A percentile compares a stretch with the other conserved stretches of the same genome.
Conservation (phyloP, 2,797 vertebrate species). For the Myotis myotis region DNA sequence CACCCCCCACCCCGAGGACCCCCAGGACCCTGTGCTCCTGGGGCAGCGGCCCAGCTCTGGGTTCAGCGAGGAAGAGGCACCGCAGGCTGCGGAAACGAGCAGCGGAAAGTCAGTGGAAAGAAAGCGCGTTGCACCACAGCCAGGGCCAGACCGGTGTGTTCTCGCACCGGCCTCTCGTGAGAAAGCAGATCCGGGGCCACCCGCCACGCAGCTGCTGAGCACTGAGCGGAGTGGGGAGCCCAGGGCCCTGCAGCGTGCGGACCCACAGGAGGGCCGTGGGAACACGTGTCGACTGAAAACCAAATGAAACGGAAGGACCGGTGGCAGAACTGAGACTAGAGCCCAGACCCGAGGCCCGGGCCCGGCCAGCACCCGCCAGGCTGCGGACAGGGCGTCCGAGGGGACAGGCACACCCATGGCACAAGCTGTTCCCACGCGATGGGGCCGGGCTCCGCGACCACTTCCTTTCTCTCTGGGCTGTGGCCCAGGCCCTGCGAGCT, state of each 20-base stretch:
- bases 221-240: too few species aligned
- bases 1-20: not conserved
- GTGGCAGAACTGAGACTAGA: not conserved
- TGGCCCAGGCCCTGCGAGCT: not conserved
- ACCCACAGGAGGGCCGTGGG: not conserved
- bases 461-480: slow-evolving; percentile 48
- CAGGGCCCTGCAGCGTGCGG: too few species aligned
- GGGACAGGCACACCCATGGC: not conserved
- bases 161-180: not conserved
- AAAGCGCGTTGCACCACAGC: not conserved
- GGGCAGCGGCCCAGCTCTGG: not conserved
- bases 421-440: not conserved
- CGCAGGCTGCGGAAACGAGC: not conserved
- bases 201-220: not conserved
- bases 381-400: fast-evolving
- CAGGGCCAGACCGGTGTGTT: not conserved
- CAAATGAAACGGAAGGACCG: not conserved
- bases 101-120: not conserved
- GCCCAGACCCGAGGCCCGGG: not conserved
- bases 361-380: fast-evolving
- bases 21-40: not conserved
- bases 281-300: not conserved
- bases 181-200: not conserved
- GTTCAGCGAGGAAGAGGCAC: not conserved
- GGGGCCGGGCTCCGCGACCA: not conserved